Evolutionary conservation across 1,140 invertebrate genomes (phyloP).

Genomic region (Periplaneta americana): DNA sequence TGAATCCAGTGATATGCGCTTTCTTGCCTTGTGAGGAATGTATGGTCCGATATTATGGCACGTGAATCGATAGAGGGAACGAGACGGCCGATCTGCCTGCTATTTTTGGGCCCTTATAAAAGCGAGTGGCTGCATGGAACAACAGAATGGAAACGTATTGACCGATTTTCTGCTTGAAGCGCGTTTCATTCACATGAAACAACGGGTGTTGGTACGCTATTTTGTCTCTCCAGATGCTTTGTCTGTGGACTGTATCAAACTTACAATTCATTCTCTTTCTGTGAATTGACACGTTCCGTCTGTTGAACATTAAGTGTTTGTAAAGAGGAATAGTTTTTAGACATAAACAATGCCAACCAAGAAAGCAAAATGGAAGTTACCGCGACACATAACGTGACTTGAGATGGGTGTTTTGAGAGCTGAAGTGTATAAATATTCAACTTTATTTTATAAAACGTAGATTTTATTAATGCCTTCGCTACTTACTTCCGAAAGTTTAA

Average conservation of each 20-base stretch:
- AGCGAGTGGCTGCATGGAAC: neutral
- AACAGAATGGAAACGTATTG: neutral
- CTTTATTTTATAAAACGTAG: too few relatives aligned
- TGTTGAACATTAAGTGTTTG: too few relatives aligned
- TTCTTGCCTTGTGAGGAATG: neutral
- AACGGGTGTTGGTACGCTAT: neutral
- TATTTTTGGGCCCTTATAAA: neutral
- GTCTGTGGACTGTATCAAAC: neutral
- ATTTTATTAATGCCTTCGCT: too few relatives aligned
- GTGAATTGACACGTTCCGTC: neutral
- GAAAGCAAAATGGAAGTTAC: too few relatives aligned
- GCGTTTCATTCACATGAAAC: neutral
- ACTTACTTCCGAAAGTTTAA: too few relatives aligned
- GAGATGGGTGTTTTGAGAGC: too few relatives aligned
- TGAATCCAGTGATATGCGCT: neutral
- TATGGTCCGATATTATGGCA: neutral
- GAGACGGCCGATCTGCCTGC: neutral
- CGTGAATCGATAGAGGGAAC: neutral
- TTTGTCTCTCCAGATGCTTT: too few relatives aligned
- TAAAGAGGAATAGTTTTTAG: neutral
- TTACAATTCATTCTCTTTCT: too few relatives aligned
- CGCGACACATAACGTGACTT: too few relatives aligned
- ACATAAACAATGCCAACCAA: neutral
- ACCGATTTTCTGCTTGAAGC: neutral
- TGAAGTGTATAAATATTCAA: too few relatives aligned